These are phyloP conservation scores for Platycnemis pennipes DNA, from an alignment of 2,888 invertebrate species.

Conservation along the genomic window DNA sequence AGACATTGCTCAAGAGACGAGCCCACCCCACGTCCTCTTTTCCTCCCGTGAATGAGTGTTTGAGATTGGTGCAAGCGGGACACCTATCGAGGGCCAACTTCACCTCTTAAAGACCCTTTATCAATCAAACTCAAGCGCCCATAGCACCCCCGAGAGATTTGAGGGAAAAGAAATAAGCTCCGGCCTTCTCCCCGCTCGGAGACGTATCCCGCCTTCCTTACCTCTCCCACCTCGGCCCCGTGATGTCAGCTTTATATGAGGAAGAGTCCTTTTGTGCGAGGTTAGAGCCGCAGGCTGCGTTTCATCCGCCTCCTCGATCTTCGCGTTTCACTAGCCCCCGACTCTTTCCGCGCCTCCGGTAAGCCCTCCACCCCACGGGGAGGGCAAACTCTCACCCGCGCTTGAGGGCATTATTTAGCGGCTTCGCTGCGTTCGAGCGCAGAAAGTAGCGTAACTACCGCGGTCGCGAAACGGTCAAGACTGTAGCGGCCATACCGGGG, in stretches of 20 bases:
- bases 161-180: too few relatives aligned
- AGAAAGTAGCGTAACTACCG: too few relatives aligned
- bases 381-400: neutral
- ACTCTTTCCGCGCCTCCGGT: slow-evolving; percentile 45
- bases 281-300: slow-evolving; percentile 41
- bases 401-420: neutral
- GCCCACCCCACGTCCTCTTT: neutral
- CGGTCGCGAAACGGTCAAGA: too few relatives aligned
- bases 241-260: slow-evolving; percentile 62
- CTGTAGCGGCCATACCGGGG: too few relatives aligned
- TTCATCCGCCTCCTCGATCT: slow-evolving; percentile 39
- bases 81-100: slow-evolving; percentile 46
- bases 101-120: slow-evolving; percentile 53
- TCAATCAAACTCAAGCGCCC: slow-evolving; percentile 41
- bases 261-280: slow-evolving; percentile 62
- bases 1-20: slow-evolving; percentile 47
- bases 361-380: neutral
- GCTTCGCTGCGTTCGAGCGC: neutral
- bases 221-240: slow-evolving; percentile 19
- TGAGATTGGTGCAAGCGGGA: slow-evolving; percentile 53
- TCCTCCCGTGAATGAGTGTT: neutral
- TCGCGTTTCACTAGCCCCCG: slow-evolving; percentile 49
- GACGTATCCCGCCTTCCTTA: neutral
- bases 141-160: neutral
- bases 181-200: neutral